These are phyloP conservation scores for Epinephelus awoara DNA, from an alignment of 2,797 vertebrate species.

Conservation along the genomic window DNA sequence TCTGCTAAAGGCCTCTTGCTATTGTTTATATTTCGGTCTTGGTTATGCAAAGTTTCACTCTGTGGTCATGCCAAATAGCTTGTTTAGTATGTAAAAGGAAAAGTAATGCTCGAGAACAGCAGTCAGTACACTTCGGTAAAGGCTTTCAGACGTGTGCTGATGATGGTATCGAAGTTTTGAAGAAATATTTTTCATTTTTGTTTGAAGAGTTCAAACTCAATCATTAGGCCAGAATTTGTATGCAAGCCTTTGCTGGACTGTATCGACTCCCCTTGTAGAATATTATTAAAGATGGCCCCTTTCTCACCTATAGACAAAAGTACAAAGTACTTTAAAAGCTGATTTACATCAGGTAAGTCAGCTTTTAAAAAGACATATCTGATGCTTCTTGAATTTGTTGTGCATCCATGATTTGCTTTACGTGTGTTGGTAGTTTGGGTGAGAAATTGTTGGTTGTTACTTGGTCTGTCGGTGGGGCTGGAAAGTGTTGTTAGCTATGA, in stretches of 20 bases:
- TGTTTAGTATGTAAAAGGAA: constrained; percentile 20
- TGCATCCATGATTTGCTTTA: not conserved
- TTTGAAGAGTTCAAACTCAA: constrained; percentile 6
- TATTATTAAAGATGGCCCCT: constrained; percentile 1
- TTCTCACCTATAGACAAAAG: not conserved
- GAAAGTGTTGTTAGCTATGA: constrained; percentile 5
- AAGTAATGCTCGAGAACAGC: constrained; percentile 16
- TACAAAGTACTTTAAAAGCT: not conserved
- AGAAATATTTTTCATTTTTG: not conserved
- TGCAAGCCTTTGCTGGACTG: constrained; percentile 33
- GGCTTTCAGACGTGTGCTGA: not conserved
- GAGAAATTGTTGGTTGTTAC: not conserved
- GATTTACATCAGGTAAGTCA: not conserved
- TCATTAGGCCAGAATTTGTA: not conserved
- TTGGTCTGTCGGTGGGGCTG: constrained; percentile 12
- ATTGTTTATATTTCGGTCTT: constrained; percentile 6
- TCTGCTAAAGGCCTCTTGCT: constrained; percentile 17
- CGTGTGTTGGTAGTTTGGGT: not conserved
- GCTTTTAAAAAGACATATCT: constrained; percentile 1
- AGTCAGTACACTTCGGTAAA: constrained; percentile 24
- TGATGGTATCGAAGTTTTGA: constrained; percentile 6
- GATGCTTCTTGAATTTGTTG: constrained; percentile 9
- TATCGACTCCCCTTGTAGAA: not conserved
- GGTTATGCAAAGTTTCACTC: constrained; percentile 20
- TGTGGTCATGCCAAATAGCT: not conserved